Evolutionary conservation across 2,888 invertebrate genomes (phyloP), one percentile per base, ranked within the genome.

Genomic region (Julus scandinavius): DNA sequence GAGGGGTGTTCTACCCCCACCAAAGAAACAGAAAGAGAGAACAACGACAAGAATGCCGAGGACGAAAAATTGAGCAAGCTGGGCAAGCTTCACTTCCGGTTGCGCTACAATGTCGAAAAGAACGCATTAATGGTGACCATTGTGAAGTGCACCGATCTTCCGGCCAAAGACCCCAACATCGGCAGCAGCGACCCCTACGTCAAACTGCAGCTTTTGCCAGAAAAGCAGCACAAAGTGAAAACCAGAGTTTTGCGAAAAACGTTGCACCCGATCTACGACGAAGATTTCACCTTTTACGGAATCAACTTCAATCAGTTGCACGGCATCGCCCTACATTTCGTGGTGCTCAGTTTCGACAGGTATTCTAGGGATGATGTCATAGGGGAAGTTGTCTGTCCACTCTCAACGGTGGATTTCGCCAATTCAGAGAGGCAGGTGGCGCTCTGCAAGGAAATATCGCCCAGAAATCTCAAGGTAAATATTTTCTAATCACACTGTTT

Each of bases 241-340:
- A 98, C 98, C 89, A 94, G 99, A 89, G 99, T 99, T 11, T 95
- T 99, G 72, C 95, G 99, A 90, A 98, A 99, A 92, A 99, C 99
- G 85, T 94, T 97, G 88, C 97, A 97, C 93, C 99, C 99, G 0
- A 96, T 97, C 1, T 99, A 99, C 93, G 99, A 99, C 91, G 99
- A 99, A 93, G 99, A 99, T 92, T 99, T 99, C 92, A 99, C 99
- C 0, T 99, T 99, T 94, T 99, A 98, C 92, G 99, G 99, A 88
- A 95, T 98, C 91, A 95, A 95, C 87, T 95, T 96, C 90, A 95
- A 96, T 91, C 98, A 98, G 93, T 94, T 98, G 89, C 94, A 96
- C 92, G 95, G 95, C 91, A 97, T 97, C 92, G 98, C 98, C 6
- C 94, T 98, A 88, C 98, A 98, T 93, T 98, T 98, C 92, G 92